phyloP scores from a whole-genome alignment of 2,113 vertebrate species.

The Malurus elegans region DNA sequence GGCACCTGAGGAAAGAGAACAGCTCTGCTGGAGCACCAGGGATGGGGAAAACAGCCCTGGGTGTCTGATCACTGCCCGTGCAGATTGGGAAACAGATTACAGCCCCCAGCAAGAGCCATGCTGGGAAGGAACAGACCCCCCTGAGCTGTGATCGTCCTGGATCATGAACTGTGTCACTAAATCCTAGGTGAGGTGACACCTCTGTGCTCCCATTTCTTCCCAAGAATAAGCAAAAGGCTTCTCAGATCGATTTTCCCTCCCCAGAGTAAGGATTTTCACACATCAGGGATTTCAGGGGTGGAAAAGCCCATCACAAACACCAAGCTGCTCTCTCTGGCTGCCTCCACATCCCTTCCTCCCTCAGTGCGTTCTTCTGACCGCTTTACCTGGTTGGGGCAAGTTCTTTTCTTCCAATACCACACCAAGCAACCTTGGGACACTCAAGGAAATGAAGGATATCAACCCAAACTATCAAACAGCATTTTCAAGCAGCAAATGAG shows the following conservation, averaged over 20 bases:
- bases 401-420: not conserved
- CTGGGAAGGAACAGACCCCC: not conserved
- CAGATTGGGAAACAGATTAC: not conserved
- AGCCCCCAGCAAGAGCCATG: not conserved
- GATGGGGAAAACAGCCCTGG: fast-evolving
- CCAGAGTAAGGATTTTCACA: not conserved
- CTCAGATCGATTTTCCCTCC: not conserved
- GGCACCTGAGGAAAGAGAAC: not conserved
- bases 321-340: not conserved
- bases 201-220: not conserved
- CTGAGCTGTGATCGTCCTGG: not conserved
- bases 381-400: not conserved
- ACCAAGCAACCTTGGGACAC: not conserved
- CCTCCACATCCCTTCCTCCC: not conserved
- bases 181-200: not conserved
- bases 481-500: not conserved
- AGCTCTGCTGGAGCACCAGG: not conserved
- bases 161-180: not conserved
- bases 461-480: not conserved
- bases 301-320: not conserved
- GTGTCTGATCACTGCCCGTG: not conserved
- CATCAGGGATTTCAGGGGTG: not conserved
- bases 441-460: not conserved
- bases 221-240: not conserved
- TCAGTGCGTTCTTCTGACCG: not conserved